Evolutionary conservation across 1,140 invertebrate species (phyloP).

Genomic region (Apocrypta bakeri): DNA sequence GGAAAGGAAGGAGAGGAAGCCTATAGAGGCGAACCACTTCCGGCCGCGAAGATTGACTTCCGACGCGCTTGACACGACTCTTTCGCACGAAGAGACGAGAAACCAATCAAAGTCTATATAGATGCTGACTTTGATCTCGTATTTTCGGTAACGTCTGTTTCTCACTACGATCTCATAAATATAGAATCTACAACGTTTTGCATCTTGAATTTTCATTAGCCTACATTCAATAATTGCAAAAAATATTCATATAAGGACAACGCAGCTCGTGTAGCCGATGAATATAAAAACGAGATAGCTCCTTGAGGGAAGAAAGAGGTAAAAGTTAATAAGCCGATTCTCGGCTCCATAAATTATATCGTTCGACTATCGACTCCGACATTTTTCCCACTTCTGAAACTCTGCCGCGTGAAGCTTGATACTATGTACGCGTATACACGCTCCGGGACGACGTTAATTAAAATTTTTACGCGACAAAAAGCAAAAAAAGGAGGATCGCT

Average conservation of each 20-base stretch:
- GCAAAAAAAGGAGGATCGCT: neutral
- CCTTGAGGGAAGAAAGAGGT: neutral
- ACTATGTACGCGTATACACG: neutral
- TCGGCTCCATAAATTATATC: slow-evolving; percentile 41
- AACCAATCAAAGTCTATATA: slow-evolving; percentile 59
- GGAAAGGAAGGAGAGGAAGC: slow-evolving; percentile 48
- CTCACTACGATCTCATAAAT: neutral
- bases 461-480: slow-evolving; percentile 51
- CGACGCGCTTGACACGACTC: slow-evolving; percentile 57
- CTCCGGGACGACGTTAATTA: slow-evolving; percentile 46
- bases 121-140: neutral
- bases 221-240: no score
- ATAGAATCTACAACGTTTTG: no score
- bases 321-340: slow-evolving; percentile 43
- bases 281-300: no score
- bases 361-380: neutral
- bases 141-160: slow-evolving; percentile 44
- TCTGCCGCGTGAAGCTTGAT: neutral
- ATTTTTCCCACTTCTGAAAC: neutral
- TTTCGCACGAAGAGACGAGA: slow-evolving; percentile 50
- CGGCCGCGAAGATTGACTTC: slow-evolving; percentile 71
- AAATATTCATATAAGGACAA: neutral
- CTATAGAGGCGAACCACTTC: slow-evolving; percentile 64
- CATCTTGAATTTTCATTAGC: no score
- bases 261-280: neutral